These are phyloP conservation scores for Cactoblastis cactorum DNA, from an alignment of 2,888 invertebrate species.

Conservation along the genomic window DNA sequence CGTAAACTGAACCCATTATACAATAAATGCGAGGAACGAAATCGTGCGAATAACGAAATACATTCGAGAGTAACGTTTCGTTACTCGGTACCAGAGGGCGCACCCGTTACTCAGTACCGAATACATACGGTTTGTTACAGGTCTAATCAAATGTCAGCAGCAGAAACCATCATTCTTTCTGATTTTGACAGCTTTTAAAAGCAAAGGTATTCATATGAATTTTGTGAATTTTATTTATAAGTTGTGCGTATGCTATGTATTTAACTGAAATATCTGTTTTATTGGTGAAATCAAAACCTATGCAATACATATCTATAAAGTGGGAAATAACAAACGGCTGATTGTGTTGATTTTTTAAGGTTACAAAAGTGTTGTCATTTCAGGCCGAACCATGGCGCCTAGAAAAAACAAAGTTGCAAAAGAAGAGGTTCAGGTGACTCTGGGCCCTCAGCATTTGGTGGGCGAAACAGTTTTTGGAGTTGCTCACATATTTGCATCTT, in stretches of 20 bases:
- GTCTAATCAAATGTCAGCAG: background rate
- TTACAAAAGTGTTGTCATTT: constrained; percentile 67
- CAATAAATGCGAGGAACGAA: too few species aligned
- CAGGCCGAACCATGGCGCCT: constrained; percentile 91
- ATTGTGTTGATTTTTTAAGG: constrained; percentile 63
- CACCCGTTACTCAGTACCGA: too few species aligned
- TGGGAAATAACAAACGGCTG: constrained; percentile 32
- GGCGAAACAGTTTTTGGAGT: constrained; percentile 99
- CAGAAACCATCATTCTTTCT: constrained; percentile 51
- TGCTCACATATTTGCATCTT: constrained; percentile 99
- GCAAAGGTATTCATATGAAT: constrained; percentile 55
- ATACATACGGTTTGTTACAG: too few species aligned
- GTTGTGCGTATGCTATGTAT: constrained; percentile 29
- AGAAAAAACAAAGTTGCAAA: constrained; percentile 98
- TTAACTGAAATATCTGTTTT: constrained; percentile 38
- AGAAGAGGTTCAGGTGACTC: constrained; percentile 97
- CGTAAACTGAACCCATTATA: too few species aligned
- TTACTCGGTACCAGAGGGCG: too few species aligned
- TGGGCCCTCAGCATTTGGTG: constrained; percentile 97
- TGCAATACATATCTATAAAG: constrained; percentile 21
- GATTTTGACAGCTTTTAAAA: constrained; percentile 75
- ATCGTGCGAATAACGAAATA: too few species aligned
- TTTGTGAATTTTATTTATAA: constrained; percentile 34
- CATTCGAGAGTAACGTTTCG: too few species aligned
- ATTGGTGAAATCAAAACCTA: constrained; percentile 20